phyloP scores from a whole-genome alignment of 2,888 invertebrate genomes.

The Augochlorella aurata region DNA sequence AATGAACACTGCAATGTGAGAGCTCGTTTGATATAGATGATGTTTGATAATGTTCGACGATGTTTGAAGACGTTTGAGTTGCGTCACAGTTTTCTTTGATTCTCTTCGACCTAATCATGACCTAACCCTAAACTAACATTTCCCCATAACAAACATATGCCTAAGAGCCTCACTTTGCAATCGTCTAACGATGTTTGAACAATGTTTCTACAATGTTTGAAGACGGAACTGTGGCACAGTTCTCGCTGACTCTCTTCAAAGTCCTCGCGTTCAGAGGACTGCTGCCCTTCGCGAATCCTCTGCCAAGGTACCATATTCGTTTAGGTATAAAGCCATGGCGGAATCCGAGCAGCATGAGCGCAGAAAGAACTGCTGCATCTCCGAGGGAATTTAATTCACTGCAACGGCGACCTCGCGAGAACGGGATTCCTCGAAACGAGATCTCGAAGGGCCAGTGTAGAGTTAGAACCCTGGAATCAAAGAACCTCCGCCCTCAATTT shows the following conservation, averaged over 20 bases:
- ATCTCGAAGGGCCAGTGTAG: neutral
- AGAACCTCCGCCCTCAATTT: neutral
- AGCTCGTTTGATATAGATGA: no score
- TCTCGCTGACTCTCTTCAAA: neutral
- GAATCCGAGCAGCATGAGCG: neutral
- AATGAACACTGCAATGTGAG: no score
- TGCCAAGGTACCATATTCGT: neutral
- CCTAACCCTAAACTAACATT: no score
- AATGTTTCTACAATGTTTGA: neutral
- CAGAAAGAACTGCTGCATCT: neutral
- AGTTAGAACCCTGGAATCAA: slow-evolving; percentile 6
- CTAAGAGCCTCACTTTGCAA: no score
- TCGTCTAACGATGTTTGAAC: no score
- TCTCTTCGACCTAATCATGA: no score
- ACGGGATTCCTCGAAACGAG: slow-evolving; percentile 1
- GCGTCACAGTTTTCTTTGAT: no score
- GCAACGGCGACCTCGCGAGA: neutral
- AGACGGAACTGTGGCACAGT: neutral
- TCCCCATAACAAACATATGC: no score
- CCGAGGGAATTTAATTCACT: slow-evolving; percentile 20
- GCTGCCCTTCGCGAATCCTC: neutral
- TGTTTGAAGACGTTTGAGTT: no score
- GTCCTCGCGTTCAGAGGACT: neutral
- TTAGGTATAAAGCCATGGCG: neutral
- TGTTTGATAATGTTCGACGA: no score